Base-by-base conservation (phyloP, 2,888 invertebrate species). In the Hylaea fasciaria region DNA sequence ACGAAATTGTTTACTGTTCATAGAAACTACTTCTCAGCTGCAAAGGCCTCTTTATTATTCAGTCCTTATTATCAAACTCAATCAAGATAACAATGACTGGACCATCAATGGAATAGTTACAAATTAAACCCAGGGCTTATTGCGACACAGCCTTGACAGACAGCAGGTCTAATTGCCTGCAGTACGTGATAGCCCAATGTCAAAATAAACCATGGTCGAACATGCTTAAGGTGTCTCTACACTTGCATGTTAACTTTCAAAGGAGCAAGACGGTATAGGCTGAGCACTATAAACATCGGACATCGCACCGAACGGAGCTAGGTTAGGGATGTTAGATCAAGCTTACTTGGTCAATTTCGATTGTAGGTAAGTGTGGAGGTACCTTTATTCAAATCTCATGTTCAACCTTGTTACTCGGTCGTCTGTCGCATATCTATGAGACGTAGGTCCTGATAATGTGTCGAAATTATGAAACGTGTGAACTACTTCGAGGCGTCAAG, bases 131-230 rank as follows among this genome's bases (percentile, higher is more conserved):
- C 59, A 60, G 44, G 59, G 59, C 17, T 28, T 57, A 69, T 71
- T 69, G 66, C 64, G 69, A 69, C 68, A 69, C 62, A 62, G 61
- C 76, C 75, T 73, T 76, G 72, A 53, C 64, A 65, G 22, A 40
- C 62, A 32, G 69, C 48, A 63, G 55, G 61, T 59, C 39, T 50
- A 60, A 59, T 68, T 57, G 62, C 55, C 53, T 52, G 47, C 62
- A 45, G 60, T 68, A 73, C 68, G 67, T 70, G 71, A 70, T 66
- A 63, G 22, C 51, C 52, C 68, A 73, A 70, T 70, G 76, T 62
- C 67, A 47, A 39, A 53, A 56, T 37, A 57, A 28, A 16, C 64
- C 54, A 57, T 41, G 45, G 37, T n/a, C 63, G 53, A 46, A 35
- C 59, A 37, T 65, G 62, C 59, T 64, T 57, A 40, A 10, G n/a